Evolutionary conservation across 2,113 vertebrate species (phyloP), one percentile per base, ranked within the genome.

Genomic region (Ceyx margarethae): DNA sequence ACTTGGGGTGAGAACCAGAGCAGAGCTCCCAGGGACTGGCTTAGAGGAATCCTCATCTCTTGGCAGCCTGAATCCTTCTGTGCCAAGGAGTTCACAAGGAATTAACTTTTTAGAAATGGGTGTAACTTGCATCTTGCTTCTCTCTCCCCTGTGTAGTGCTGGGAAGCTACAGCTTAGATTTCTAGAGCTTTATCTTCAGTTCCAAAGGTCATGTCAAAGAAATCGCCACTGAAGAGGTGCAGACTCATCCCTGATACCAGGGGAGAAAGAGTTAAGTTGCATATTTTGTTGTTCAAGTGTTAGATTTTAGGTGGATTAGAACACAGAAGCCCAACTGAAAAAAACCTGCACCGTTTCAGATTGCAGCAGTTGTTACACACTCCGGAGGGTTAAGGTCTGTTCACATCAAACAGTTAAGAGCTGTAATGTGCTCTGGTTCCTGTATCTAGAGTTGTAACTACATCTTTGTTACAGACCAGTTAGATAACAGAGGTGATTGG

Each of bases 271-370:
- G 26, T 7, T 26, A 66, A 62, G 22, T 4, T 84, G 45, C 6
- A 3, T 16, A 12, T 37, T 74, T 50, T 50, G 16, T 43, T 51
- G 56, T 25, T 81, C 81, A 43, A 18, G 45, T 23, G 51, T 37
- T 69, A 31, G 50, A 37, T 78, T 48, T 71, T 22, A 43, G 51
- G 25, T 80, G 33, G 33, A 21, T 83, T 23, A 28, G 53, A 43
- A 40, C 19, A 42, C 28, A 29, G 7, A 20, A 85, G 13, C 51
- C 66, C 37, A 53, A 18, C 33, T 37, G 2, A 16, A 17, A 65
- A 45, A 61, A 2, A 2, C 2, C 3, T 1, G 10, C 10, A 13
- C 10, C 8, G 4, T 56, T 64, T 56, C 42, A 45, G 54, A 7
- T 18, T 58, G 37, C 17, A 23, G 82, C 8, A 16, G 21, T 25